phyloP scores from a whole-genome alignment of 2,888 invertebrate species.

The Hirtodrosophila alboralis region DNA sequence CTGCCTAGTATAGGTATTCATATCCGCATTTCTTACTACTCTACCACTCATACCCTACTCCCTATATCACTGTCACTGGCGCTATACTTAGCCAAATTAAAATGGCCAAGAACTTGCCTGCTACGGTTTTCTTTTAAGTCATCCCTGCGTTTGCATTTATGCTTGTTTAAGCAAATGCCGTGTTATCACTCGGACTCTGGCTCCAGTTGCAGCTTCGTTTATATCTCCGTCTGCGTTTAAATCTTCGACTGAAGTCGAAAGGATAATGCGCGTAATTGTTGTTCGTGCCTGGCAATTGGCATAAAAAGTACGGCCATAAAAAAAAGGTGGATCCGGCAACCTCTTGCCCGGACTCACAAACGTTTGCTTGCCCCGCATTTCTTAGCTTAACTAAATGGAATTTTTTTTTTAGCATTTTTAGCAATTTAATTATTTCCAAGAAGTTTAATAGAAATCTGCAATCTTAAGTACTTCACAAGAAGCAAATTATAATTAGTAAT shows the following conservation, averaged over 20 bases:
- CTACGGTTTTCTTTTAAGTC: slow-evolving; percentile 48
- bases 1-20: background rate
- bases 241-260: slow-evolving; percentile 50
- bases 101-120: slow-evolving; percentile 51
- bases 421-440: too few species aligned
- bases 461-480: too few species aligned
- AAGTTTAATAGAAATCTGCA: too few species aligned
- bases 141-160: slow-evolving; percentile 68
- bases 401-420: background rate
- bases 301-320: slow-evolving; percentile 28
- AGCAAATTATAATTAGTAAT: too few species aligned
- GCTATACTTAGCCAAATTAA: slow-evolving; percentile 78
- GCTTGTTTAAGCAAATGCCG: slow-evolving; percentile 76
- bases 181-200: slow-evolving; percentile 62
- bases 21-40: slow-evolving; percentile 12
- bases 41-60: background rate
- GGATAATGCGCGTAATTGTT: slow-evolving; percentile 76
- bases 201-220: slow-evolving; percentile 1
- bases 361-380: slow-evolving; percentile 5
- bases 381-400: too few species aligned
- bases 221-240: background rate
- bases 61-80: slow-evolving; percentile 59
- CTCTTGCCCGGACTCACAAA: background rate
- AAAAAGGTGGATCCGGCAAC: background rate
- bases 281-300: slow-evolving; percentile 59